These are phyloP conservation scores for Gandaritis pyraliata DNA, from an alignment of 2,888 invertebrate genomes.

Conservation along the genomic window DNA sequence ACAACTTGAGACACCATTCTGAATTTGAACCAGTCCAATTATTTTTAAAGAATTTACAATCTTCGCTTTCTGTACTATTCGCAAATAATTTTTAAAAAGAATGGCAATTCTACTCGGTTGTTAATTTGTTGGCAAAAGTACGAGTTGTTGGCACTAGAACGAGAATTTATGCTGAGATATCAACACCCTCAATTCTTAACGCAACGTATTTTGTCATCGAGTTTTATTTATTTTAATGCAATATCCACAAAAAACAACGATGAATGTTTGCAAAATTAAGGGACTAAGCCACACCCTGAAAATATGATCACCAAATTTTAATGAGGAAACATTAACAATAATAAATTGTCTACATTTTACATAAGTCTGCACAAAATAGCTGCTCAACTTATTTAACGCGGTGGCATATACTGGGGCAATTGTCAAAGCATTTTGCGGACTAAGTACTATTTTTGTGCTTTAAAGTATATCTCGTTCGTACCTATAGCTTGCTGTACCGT, in stretches of 20 bases:
- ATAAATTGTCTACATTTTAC: conserved; percentile 59
- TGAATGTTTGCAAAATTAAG: conserved; percentile 6
- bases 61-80: conserved; percentile 22
- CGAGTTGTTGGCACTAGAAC: conserved; percentile 43
- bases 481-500: too few species aligned
- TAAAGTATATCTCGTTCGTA: too few species aligned
- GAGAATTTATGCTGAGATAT: conserved; percentile 40
- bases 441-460: too few species aligned
- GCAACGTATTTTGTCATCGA: conserved; percentile 23
- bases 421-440: too few species aligned
- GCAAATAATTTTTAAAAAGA: conserved; percentile 34
- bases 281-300: conserved; percentile 49
- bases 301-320: conserved; percentile 69
- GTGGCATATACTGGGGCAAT: too few species aligned
- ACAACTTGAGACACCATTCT: too few species aligned
- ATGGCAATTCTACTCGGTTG: conserved; percentile 26
- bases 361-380: conserved; percentile 5
- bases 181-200: conserved; percentile 40
- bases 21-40: too few species aligned
- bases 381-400: background rate
- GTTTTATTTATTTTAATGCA: background rate
- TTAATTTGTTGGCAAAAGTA: conserved; percentile 41
- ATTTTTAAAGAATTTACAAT: too few species aligned
- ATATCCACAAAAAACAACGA: background rate
- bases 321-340: conserved; percentile 70